Percentiles rank a stretch among this genome's conserved stretches.
These are phyloP conservation scores for Temnothorax ravouxi DNA, from an alignment of 2,888 invertebrate genomes.

Conservation along the genomic window DNA sequence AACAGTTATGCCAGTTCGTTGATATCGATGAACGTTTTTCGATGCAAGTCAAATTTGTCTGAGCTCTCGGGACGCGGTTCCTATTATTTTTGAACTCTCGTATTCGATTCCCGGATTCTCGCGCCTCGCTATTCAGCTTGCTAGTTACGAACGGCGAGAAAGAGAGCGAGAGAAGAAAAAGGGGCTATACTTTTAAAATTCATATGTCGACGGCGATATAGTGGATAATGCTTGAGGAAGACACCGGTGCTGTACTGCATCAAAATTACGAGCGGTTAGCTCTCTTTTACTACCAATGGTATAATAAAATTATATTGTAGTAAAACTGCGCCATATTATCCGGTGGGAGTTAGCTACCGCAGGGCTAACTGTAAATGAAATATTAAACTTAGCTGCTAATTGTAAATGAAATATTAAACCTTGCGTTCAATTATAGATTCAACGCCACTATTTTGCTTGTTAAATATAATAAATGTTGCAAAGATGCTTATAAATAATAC, in stretches of 20 bases:
- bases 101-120: slow-evolving; percentile 1
- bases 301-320: slow-evolving; percentile 13
- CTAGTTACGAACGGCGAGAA: background rate
- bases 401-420: background rate
- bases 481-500: background rate
- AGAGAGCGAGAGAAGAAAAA: background rate
- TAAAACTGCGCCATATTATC: slow-evolving; percentile 18
- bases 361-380: background rate
- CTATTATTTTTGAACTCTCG: slow-evolving; percentile 19
- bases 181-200: slow-evolving; percentile 21
- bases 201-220: background rate
- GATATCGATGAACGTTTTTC: background rate
- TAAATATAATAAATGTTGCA: background rate
- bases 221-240: background rate
- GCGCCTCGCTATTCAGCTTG: background rate
- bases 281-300: background rate
- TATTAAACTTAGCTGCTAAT: background rate
- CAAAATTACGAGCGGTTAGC: slow-evolving; percentile 7
- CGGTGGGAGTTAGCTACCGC: background rate
- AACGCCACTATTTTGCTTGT: background rate
- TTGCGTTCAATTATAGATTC: background rate
- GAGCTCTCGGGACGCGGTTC: background rate
- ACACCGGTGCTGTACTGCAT: background rate
- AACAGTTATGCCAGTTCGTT: slow-evolving; percentile 1
- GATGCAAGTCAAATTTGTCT: slow-evolving; percentile 40